Percentiles rank a stretch among this genome's conserved stretches.
phyloP scores from a whole-genome alignment of 1,140 invertebrate species.

The Battus philenor region DNA sequence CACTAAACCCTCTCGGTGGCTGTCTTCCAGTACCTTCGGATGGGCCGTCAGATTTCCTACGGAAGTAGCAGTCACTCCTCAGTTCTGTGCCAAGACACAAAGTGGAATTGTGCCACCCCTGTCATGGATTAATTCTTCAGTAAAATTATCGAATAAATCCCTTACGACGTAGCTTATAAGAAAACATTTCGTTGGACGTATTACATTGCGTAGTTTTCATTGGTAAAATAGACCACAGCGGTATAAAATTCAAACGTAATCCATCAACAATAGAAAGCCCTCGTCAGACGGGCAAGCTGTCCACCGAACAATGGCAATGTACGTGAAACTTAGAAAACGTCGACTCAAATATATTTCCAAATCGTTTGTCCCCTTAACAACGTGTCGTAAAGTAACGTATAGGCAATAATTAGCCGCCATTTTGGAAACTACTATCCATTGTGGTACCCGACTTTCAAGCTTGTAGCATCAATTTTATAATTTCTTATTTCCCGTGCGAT shows the following conservation, averaged over 20 bases:
- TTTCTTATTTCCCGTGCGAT: constrained; percentile 16
- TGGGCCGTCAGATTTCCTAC: too few relatives aligned
- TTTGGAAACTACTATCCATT: constrained; percentile 25
- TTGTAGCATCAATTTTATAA: constrained; percentile 2
- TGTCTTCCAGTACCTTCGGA: too few relatives aligned
- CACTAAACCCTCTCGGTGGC: too few relatives aligned
- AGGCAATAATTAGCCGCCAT: constrained; percentile 34
- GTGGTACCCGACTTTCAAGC: constrained; percentile 24
- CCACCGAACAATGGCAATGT: constrained; percentile 18
- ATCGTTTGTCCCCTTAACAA: constrained; percentile 27
- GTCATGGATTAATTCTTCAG: too few relatives aligned
- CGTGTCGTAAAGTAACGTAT: constrained; percentile 28
- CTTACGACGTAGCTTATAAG: too few relatives aligned
- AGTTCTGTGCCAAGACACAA: too few relatives aligned
- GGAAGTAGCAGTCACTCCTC: too few relatives aligned
- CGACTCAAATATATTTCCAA: constrained; percentile 20
- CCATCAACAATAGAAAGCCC: constrained; percentile 19
- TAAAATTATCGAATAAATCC: too few relatives aligned
- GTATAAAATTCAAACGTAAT: constrained; percentile 12
- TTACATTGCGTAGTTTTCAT: too few relatives aligned
- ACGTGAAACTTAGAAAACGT: constrained; percentile 21
- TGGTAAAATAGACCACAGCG: constrained; percentile 1
- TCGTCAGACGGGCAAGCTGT: constrained; percentile 16
- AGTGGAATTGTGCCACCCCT: too few relatives aligned
- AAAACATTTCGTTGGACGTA: too few relatives aligned